Base-by-base conservation (phyloP, 1,140 invertebrate genomes). In the Platorchestia sp. region DNA sequence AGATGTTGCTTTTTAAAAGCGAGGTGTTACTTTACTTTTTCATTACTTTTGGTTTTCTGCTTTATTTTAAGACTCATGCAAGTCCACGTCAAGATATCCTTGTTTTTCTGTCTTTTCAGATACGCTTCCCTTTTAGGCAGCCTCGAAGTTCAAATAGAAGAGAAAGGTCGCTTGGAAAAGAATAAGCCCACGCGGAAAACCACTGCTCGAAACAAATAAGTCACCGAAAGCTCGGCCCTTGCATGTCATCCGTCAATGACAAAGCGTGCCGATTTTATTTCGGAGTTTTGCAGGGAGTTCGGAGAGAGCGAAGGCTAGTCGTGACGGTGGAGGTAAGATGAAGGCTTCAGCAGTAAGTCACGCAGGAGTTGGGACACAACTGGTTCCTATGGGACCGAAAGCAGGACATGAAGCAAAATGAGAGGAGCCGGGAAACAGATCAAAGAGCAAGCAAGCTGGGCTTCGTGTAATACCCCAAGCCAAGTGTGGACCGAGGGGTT, bases 381-480 rank as follows among this genome's bases (percentile, higher is more conserved):
- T 45, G 43, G 91, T 93, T 93, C 36, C 91, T 93, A 10, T 47
- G 45, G 44, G 87, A 40, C 91, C 91, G 40, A 42, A 42, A 44
- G 43, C 91, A 93, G 91, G 91, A 93, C 91, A 93, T 45, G 16
- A 93, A 40, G 40, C 43, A 51, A 51, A 51, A 51, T 51, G 47
- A 19, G 27, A 75, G 27, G 27, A 3, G 59, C 27, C 59, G 27
- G 59, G 45, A 93, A 93, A 47, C 91, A 93, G 91, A 93, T 93
- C 91, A 93, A 93, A 93, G 91, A 93, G 91, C 91, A 93, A 44
- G 91, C 43, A 45, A 47, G 45, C 16, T 10, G 91, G n/a, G 91
- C 44, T 45, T 7, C 27, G n/a, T 10, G 87, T 89, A 14, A 89
- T 89, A 44, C 43, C 87, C n/a, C 87, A 14, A 89, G 87, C 42